A percentile compares a stretch with the other conserved stretches of the same genome.
Evolutionary conservation across 2,888 invertebrate genomes (phyloP).

Genomic region (Tetranychus truncatus): DNA sequence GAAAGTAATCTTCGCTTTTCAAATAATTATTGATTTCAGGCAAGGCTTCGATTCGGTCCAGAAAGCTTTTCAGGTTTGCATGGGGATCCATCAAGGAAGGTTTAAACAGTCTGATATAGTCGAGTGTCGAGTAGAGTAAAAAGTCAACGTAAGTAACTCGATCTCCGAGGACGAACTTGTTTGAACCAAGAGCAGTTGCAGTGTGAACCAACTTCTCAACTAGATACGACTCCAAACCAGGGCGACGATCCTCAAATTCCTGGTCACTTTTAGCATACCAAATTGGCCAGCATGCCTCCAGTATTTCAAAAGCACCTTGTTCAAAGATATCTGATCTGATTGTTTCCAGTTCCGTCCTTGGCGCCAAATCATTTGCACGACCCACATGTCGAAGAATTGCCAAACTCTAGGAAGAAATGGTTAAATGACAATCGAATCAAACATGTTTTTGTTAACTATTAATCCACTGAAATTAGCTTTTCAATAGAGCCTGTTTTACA

Average conservation of each 20-base stretch:
- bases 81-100: not conserved
- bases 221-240: not conserved
- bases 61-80: not conserved
- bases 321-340: conserved; percentile 24
- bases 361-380: conserved; percentile 23
- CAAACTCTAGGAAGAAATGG: conserved; percentile 12
- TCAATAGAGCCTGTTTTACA: no score
- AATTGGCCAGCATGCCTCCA: conserved; percentile 31
- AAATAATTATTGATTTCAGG: conserved; percentile 6
- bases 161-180: conserved; percentile 8
- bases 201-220: not conserved
- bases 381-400: conserved; percentile 27
- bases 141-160: conserved; percentile 13
- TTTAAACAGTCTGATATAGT: not conserved
- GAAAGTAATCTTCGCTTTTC: not conserved
- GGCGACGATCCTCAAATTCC: conserved; percentile 29
- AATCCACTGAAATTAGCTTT: no score
- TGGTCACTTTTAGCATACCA: conserved; percentile 29
- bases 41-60: conserved; percentile 4
- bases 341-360: conserved; percentile 20
- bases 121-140: not conserved
- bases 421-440: not conserved
- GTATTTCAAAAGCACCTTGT: conserved; percentile 23
- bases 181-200: not conserved
- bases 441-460: no score